Evolutionary conservation across 2,888 invertebrate genomes (phyloP).

Genomic region (Rhamphomyia laevipes): DNA sequence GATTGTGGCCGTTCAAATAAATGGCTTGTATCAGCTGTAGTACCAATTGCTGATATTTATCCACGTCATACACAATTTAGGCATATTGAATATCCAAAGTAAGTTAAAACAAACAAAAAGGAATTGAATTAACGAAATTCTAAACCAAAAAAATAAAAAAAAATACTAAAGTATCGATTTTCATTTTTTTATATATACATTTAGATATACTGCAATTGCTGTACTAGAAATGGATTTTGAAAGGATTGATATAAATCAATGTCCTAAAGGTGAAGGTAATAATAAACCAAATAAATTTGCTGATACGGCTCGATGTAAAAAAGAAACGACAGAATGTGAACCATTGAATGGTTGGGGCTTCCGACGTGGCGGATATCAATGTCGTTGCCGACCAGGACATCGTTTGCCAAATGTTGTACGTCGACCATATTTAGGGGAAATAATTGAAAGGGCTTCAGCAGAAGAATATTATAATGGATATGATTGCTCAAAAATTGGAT

Average conservation of each 20-base stretch:
- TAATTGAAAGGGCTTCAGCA: conserved; percentile 82
- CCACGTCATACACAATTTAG: conserved; percentile 86
- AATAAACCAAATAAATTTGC: conserved; percentile 78
- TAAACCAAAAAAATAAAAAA: neutral
- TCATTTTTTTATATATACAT: conserved; percentile 12
- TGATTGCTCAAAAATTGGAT: conserved; percentile 82
- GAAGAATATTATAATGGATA: conserved; percentile 90
- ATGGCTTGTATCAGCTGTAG: conserved; percentile 89
- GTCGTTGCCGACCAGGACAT: conserved; percentile 80
- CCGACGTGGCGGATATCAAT: conserved; percentile 89
- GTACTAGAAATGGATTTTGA: conserved; percentile 95
- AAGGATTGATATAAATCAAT: conserved; percentile 94
- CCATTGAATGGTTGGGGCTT: conserved; percentile 94
- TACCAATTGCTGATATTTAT: conserved; percentile 91
- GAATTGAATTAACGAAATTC: too few relatives aligned
- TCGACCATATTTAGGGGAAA: conserved; percentile 84
- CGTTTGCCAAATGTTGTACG: conserved; percentile 78
- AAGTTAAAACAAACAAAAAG: conserved; percentile 32
- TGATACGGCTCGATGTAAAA: conserved; percentile 82
- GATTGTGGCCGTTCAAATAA: conserved; percentile 92
- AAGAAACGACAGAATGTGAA: conserved; percentile 89
- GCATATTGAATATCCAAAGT: conserved; percentile 89
- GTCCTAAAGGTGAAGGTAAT: conserved; percentile 81
- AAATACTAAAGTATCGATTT: neutral
- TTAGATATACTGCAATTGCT: conserved; percentile 78